Evolutionary conservation across 2,888 invertebrate genomes (phyloP), one percentile per base, ranked within the genome.

Genomic region (Drosophila falleni): DNA sequence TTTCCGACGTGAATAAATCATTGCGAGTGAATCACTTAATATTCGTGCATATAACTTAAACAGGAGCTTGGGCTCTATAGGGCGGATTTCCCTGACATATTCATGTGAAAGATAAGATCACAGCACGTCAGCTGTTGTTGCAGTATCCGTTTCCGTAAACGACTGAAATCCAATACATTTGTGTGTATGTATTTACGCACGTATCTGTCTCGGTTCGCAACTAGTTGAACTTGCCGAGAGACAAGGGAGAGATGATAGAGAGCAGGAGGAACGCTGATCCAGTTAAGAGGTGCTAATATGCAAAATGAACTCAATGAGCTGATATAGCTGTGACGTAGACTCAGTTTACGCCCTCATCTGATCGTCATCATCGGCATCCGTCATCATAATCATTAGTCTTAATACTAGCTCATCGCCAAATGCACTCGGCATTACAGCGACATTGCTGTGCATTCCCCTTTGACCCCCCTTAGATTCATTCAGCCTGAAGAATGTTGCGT

Each of bases 21-120:
- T 23, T 42, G 10, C 19, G 8, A 9, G 66, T 77, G 78, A 78
- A 66, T 78, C 78, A 77, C 58, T 46, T 51, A 41, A 50, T 46
- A 60, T 42, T 75, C 74, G 74, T 71, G 74, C 39, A 53, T 16
- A 15, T 15, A 37, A 31, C 23, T n/a, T 31, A 60, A 71, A 70
- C 78, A 84, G 87, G 80, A 84, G 80, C 75, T 70, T 63, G 50
- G 42, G 35, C 26, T 31, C 42, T 35, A 62, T 63, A 80, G 80
- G 82, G 78, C 78, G 87, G 75, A 72, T 78, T 87, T 84, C 67
- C 87, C 84, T 71, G 80, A 78, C 80, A 84, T 65, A 80, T 64
- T 84, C 87, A 87, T 84, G 87, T 33, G 69, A 66, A 51, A 49
- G 87, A 84, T 87, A 84, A 67, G 55, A 84, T 84, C 87, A 65